Evolutionary conservation across 2,113 vertebrate genomes (phyloP), one percentile per base, ranked within the genome.

Genomic region (Nestor notabilis): DNA sequence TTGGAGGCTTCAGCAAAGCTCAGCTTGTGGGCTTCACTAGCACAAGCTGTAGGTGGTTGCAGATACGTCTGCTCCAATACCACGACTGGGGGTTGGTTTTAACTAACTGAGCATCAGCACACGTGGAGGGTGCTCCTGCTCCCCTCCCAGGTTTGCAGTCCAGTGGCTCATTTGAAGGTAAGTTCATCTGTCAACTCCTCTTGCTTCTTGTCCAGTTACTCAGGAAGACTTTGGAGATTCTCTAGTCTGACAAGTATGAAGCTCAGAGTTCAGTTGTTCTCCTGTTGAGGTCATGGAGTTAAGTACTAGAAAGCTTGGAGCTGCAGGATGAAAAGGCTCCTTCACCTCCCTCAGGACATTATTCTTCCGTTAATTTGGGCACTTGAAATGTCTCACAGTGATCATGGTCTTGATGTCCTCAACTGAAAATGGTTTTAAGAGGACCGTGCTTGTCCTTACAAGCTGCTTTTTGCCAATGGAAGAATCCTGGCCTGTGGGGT

Each of bases 31-130:
- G 93, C 95, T 97, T 55, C 3, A 35, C 83, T 46, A 52, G 93
- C 93, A 89, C 88, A 80, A 68, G 29, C 79, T 82, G 95, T 96
- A 92, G 94, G 95, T 83, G 95, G 95, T 15, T 94, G 87, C 39
- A 60, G 95, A 83, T 43, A 52, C 92, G 79, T 64, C 29, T 39
- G 72, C 96, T 74, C 49, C 3, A 17, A 81, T 89, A 77, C 93
- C 47, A 46, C 29, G 72, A 43, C 7, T 55, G 96, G 94, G 79
- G 77, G 96, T 71, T 93, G 92, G 60, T 93, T 75, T 94, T 75
- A 74, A 89, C 79, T 80, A 53, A 29, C 2, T 43, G 27, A 13
- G 58, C 92, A 76, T 81, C 92, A 93, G 80, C 52, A 79, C 60
- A 2, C 80, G 87, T 19, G 44, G 69, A 8, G 44, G 27, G 58